Evolutionary conservation across 2,888 invertebrate species (phyloP).

Genomic region (Synanthedon tipuliformis): DNA sequence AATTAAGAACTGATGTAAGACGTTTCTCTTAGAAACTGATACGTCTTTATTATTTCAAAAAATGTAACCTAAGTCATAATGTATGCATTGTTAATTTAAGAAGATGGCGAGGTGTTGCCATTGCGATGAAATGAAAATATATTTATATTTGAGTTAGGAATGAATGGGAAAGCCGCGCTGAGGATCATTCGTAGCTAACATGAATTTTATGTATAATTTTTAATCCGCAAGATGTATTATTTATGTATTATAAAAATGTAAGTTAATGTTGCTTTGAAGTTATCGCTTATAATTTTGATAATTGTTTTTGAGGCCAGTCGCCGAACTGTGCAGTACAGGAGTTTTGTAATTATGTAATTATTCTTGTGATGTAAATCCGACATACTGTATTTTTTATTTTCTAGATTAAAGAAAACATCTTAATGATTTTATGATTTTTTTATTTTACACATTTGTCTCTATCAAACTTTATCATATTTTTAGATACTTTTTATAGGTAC

Average conservation of each 20-base stretch:
- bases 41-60: conserved; percentile 11
- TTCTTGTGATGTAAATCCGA: conserved; percentile 70
- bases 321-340: conserved; percentile 45
- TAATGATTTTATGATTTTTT: conserved; percentile 29
- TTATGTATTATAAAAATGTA: conserved; percentile 67
- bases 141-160: background rate
- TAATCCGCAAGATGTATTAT: conserved; percentile 67
- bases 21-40: no score
- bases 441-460: background rate
- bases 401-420: conserved; percentile 68
- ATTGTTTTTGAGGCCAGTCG: conserved; percentile 58
- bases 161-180: conserved; percentile 12
- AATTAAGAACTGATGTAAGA: no score
- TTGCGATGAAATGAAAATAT: background rate
- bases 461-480: no score
- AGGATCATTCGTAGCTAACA: conserved; percentile 66
- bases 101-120: background rate
- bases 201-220: conserved; percentile 63
- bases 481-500: no score
- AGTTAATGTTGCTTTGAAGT: conserved; percentile 68
- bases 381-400: conserved; percentile 70
- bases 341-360: conserved; percentile 72
- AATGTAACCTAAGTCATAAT: conserved; percentile 18
- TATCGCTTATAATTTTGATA: conserved; percentile 53
- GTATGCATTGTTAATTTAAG: background rate